Evolutionary conservation across 2,888 invertebrate genomes (phyloP), one percentile per base, ranked within the genome.

Genomic region (Athalia cordata): DNA sequence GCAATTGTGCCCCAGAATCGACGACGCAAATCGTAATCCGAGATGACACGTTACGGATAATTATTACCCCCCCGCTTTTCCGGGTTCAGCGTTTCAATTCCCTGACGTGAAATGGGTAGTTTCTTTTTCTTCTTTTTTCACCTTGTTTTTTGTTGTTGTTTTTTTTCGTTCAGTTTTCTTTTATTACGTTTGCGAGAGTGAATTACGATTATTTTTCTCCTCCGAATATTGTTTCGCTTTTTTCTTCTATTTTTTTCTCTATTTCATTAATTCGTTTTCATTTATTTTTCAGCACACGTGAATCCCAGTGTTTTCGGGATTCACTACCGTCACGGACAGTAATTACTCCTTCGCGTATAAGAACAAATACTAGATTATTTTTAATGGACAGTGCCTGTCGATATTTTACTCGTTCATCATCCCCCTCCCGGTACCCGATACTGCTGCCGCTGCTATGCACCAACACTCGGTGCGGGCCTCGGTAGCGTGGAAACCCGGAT

Each of bases 371-470:
- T 80, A 81, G 83, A 83, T 86, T 75, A 64, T 62, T 83, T 86
- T 83, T 85, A 83, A 82, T 82, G 83, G 84, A 84, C 84, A 83
- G 76, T 82, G 81, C 78, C 83, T 86, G 86, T 86, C 85, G 84
- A 86, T 86, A 86, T 84, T 85, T 79, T 81, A 79, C 84, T 83
- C 83, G 85, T 86, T 82, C 84, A 84, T 85, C 85, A 79, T 78
- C 67, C 66, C 70, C 61, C 13, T 62, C 13, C 62, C 15, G n/a
- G 11, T n/a, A 7, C 55, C 55, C n/a, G 11, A n/a, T n/a, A 9
- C 29, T 29, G 29, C 29, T 29, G 29, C 29, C 29, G 29, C 29
- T 29, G 29, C 29, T 29, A 79, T 77, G 76, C 4, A 45, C 57
- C 59, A 64, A 29, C 29, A 29, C 29, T 29, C 29, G 29, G 29